Evolutionary conservation across 2,797 vertebrate species (phyloP).

Genomic region (Mycteria americana): DNA sequence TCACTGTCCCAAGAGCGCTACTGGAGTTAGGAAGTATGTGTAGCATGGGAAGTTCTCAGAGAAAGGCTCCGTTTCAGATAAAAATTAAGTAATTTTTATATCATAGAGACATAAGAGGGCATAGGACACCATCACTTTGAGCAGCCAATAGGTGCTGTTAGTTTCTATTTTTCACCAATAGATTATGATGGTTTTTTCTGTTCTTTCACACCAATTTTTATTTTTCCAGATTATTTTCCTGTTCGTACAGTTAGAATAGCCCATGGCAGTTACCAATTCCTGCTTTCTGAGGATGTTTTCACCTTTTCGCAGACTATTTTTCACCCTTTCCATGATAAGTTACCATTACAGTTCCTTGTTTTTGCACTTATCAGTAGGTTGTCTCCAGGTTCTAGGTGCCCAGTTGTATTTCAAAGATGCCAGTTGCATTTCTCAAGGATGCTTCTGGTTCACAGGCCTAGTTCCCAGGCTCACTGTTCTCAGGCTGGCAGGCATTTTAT

Average conservation of each 20-base stretch:
- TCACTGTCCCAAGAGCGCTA: not conserved
- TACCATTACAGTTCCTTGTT: not conserved
- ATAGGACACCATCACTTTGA: not conserved
- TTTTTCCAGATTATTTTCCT: not conserved
- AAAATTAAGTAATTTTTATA: not conserved
- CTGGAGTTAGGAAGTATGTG: not conserved
- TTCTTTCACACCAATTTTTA: not conserved
- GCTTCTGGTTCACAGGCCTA: not conserved
- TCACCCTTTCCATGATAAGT: not conserved
- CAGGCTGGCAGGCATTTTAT: not conserved
- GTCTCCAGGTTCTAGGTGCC: not conserved
- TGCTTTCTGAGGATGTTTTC: not conserved
- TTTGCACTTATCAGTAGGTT: not conserved
- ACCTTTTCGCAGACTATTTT: not conserved
- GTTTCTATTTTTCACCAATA: not conserved
- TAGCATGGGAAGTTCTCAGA: not conserved
- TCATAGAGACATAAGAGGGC: not conserved
- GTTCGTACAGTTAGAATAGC: not conserved
- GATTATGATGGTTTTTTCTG: fast-evolving
- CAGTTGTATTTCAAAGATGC: not conserved
- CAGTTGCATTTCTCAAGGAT: not conserved
- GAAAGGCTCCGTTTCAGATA: not conserved
- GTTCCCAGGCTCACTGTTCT: not conserved
- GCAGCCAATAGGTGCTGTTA: not conserved
- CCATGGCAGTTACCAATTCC: not conserved